Percentiles rank a stretch among this genome's conserved stretches.
Evolutionary conservation across 2,888 invertebrate species (phyloP).

Genomic region (Corbicula japonica): DNA sequence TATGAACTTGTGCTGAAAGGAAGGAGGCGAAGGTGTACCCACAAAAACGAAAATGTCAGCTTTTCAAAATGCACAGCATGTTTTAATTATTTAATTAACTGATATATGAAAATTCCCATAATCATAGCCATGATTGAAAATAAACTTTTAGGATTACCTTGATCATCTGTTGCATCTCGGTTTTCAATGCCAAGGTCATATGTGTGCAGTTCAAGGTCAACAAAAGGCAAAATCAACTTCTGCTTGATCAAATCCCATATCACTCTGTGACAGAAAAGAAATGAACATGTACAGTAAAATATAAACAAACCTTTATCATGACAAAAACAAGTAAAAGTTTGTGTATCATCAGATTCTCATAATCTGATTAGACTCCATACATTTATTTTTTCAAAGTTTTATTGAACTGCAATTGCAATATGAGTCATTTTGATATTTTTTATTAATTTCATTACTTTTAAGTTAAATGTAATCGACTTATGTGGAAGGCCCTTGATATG

Average conservation of each 20-base stretch:
- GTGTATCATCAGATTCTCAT: not conserved
- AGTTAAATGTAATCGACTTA: no score
- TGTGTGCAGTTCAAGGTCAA: slow-evolving; percentile 93
- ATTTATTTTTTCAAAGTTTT: not conserved
- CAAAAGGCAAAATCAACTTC: slow-evolving; percentile 97
- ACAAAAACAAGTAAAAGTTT: not conserved
- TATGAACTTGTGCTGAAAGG: no score
- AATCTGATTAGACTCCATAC: not conserved
- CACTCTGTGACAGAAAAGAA: slow-evolving; percentile 89
- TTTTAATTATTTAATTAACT: no score
- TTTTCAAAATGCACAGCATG: no score
- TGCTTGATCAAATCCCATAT: slow-evolving; percentile 99
- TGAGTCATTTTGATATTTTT: no score
- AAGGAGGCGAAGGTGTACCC: not conserved
- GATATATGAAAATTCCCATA: no score
- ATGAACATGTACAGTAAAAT: not conserved
- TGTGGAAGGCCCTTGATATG: no score
- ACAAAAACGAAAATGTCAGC: not conserved
- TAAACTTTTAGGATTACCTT: slow-evolving; percentile 89
- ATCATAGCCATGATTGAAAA: no score
- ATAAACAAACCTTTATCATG: not conserved
- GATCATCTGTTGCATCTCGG: slow-evolving; percentile 96
- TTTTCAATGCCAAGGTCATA: slow-evolving; percentile 97
- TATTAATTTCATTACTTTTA: no score
- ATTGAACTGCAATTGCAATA: not conserved